Base-by-base conservation (phyloP, 2,113 vertebrate genomes). In the Dipodomys spectabilis region DNA sequence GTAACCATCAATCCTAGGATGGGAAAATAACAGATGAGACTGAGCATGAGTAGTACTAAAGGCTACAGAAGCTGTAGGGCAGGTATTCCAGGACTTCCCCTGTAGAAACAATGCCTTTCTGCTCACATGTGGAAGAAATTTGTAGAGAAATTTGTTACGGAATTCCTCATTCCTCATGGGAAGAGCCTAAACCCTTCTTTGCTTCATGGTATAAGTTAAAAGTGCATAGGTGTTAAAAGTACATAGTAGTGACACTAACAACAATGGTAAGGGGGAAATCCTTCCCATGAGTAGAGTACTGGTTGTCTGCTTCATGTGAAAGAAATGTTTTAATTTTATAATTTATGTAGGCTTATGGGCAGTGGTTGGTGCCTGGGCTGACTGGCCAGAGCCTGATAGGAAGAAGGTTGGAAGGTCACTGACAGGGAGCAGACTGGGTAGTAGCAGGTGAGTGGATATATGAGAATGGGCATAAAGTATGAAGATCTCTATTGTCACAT, bases 201-300 rank as follows among this genome's bases (percentile, higher is more conserved):
- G 39, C 49, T 49, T 92, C 68, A 44, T 27, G 9, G 30, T 62
- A 64, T 23, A 74, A 78, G n/a, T 20, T 82, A 71, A 88, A 93
- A 88, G 60, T 25, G n/a, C 44, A 78, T 65, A 85, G 45, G 39
- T 39, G n/a, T 20, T 82, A 71, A 88, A 93, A 88, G 60, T 25
- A 39, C 44, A 78, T 65, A 85, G 45, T 39, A 25, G 7, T 23
- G 71, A 15, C 22, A 15, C 69, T 44, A 69, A 78, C 81, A 72
- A 72, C 49, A 87, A 13, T 25, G 45, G 39, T 60, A 39, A 90
- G 35, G 74, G 74, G 75, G 62, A 87, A 85, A 77, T 72, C 28
- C 45, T 85, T 44, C 74, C 64, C 57, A 3, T 8, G 27, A 35
- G 35, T 28, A 89, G 39, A 86, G 49, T 18, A 18, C 49, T 57